Evolutionary conservation across 2,113 vertebrate species (phyloP).

Genomic region (Petromus typicus): DNA sequence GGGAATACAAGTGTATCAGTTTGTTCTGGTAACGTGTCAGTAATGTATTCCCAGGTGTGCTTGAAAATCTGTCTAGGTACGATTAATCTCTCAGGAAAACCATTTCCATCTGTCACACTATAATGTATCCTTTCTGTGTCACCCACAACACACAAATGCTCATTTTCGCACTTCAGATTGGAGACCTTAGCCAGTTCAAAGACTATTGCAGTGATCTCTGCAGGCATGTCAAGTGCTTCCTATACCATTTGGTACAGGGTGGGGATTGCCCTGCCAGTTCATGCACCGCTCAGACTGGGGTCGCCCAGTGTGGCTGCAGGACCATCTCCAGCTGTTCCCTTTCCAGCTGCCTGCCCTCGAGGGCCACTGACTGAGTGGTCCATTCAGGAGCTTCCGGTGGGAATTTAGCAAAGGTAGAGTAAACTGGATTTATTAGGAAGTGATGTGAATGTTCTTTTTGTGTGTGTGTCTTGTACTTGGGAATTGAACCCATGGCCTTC

Average conservation of each 20-base stretch:
- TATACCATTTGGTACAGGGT: background rate
- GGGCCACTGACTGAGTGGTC: slow-evolving; percentile 1
- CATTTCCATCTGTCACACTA: slow-evolving; percentile 70
- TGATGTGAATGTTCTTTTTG: background rate
- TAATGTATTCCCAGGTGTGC: slow-evolving; percentile 78
- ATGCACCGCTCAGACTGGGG: background rate
- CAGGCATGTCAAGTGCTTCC: background rate
- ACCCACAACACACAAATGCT: slow-evolving; percentile 70
- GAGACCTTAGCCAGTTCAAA: slow-evolving; percentile 62
- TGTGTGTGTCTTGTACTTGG: background rate
- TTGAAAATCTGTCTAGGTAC: slow-evolving; percentile 73
- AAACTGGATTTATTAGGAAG: slow-evolving; percentile 35
- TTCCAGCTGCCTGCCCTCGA: slow-evolving; percentile 29
- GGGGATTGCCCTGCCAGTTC: background rate
- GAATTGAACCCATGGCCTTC: background rate
- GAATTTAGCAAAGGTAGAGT: background rate
- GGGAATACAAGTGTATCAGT: slow-evolving; percentile 69
- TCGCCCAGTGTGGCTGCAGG: background rate
- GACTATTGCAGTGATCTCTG: background rate
- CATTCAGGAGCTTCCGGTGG: background rate
- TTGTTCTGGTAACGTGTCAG: slow-evolving; percentile 74
- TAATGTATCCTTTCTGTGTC: slow-evolving; percentile 71
- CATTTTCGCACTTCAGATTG: slow-evolving; percentile 64
- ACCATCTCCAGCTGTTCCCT: background rate
- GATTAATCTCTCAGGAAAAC: slow-evolving; percentile 79